Conservation (phyloP, 2,113 vertebrate genomes). For the Pithys albifrons region DNA sequence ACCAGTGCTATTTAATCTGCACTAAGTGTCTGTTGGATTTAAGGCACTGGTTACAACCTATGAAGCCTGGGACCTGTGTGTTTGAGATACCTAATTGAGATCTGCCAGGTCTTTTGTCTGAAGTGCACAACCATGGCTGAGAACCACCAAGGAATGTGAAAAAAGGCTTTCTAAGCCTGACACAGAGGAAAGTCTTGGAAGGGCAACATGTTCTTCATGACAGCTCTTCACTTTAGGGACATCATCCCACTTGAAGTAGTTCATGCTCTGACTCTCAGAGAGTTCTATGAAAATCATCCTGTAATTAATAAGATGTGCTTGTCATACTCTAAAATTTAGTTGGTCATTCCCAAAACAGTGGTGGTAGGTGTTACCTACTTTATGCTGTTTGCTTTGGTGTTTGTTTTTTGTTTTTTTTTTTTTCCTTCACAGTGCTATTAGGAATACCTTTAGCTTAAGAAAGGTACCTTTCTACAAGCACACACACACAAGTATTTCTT, state of each 20-base stretch:
- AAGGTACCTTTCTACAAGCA: not conserved
- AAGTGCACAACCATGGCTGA: not conserved
- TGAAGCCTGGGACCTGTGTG: not conserved
- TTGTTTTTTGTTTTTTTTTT: not conserved
- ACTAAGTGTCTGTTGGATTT: constrained; percentile 23
- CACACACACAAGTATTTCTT: not conserved
- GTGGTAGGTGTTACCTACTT: not conserved
- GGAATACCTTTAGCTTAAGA: not conserved
- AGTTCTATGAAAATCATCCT: not conserved
- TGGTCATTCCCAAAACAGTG: not conserved
- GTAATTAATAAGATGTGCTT: not conserved
- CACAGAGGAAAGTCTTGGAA: not conserved
- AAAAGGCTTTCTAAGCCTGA: not conserved
- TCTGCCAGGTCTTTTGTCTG: not conserved
- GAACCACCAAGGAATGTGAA: not conserved
- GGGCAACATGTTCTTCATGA: not conserved
- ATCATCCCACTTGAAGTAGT: not conserved
- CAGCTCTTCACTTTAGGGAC: not conserved
- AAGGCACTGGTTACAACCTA: constrained; percentile 18
- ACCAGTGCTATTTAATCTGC: constrained; percentile 37
- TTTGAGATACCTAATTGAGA: not conserved
- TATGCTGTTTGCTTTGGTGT: not conserved
- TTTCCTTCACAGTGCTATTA: not conserved
- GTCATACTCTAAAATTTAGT: not conserved
- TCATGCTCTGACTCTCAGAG: not conserved